Percentiles rank a stretch among this genome's conserved stretches.
phyloP scores from a whole-genome alignment of 2,113 vertebrate genomes.

The Daphoenositta chrysoptera region DNA sequence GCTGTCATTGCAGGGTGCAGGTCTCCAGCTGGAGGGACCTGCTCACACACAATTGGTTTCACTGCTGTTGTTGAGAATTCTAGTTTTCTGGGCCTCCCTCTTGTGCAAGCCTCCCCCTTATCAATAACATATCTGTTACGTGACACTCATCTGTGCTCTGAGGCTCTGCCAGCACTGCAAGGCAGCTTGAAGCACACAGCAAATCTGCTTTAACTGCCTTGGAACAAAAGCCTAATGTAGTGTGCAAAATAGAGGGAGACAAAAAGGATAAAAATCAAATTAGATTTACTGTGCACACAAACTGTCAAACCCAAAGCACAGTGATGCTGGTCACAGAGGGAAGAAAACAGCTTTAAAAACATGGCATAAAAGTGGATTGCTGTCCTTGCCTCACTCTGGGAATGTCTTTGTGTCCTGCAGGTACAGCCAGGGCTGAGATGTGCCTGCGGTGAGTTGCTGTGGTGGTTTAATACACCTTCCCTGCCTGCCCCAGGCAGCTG shows the following conservation, averaged over 20 bases:
- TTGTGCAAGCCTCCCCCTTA: background rate
- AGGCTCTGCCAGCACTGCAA: background rate
- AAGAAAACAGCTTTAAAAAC: background rate
- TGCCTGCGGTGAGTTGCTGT: background rate
- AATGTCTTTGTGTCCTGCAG: background rate
- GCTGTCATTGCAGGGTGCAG: background rate
- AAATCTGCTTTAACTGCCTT: background rate
- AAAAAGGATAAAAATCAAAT: constrained; percentile 2
- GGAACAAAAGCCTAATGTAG: constrained; percentile 13
- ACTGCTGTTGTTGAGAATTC: background rate
- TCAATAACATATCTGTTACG: background rate
- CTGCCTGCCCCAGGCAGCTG: background rate
- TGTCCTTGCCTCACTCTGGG: background rate
- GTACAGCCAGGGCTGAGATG: background rate
- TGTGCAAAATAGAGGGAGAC: background rate
- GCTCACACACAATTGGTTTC: background rate
- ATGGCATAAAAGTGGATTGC: background rate
- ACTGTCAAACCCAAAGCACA: background rate
- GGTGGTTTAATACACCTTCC: background rate
- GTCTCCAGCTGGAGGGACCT: background rate
- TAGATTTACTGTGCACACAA: background rate
- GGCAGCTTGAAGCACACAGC: background rate
- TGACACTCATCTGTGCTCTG: background rate
- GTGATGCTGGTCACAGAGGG: background rate
- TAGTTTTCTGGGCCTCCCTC: background rate